Evolutionary conservation across 2,113 vertebrate species (phyloP).

Genomic region (Empidonax alnorum): DNA sequence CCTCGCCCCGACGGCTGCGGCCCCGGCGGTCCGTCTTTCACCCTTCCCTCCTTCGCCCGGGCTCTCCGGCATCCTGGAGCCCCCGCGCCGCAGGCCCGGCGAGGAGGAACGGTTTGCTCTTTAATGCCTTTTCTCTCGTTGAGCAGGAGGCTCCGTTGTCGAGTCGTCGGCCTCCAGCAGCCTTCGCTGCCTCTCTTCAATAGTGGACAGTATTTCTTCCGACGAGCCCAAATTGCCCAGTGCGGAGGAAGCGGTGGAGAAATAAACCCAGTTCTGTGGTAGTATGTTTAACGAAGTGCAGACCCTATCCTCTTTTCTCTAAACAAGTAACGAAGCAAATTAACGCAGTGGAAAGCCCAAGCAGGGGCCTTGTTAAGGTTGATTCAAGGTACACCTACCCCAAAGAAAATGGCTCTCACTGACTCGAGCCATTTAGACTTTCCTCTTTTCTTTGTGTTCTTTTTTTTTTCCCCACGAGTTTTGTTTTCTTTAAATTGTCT

Average conservation of each 20-base stretch:
- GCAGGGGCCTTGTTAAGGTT: neutral
- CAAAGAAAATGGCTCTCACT: neutral
- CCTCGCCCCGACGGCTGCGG: neutral
- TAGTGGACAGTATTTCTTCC: conserved; percentile 95
- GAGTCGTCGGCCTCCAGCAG: conserved; percentile 90
- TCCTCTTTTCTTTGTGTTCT: neutral
- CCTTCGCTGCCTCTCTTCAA: conserved; percentile 93
- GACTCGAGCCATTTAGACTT: neutral
- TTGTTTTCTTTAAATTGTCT: conserved; percentile 27
- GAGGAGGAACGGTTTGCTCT: neutral
- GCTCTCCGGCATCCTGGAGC: neutral
- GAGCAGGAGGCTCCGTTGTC: conserved; percentile 70
- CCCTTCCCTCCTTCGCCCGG: neutral
- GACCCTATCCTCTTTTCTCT: neutral
- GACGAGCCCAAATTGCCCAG: conserved; percentile 80
- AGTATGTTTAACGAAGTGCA: neutral
- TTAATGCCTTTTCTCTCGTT: neutral
- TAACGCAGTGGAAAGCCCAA: conserved; percentile 14
- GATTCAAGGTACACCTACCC: neutral
- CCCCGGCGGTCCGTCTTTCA: neutral
- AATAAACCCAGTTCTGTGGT: conserved; percentile 34
- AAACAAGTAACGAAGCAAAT: conserved; percentile 30
- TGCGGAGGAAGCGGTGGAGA: conserved; percentile 77
- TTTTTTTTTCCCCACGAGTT: neutral
- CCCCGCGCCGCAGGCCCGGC: neutral